Evolutionary conservation across 35 echinoderm and acorn worm species (phyloP).

Genomic region (Holothuria glaberrima): DNA sequence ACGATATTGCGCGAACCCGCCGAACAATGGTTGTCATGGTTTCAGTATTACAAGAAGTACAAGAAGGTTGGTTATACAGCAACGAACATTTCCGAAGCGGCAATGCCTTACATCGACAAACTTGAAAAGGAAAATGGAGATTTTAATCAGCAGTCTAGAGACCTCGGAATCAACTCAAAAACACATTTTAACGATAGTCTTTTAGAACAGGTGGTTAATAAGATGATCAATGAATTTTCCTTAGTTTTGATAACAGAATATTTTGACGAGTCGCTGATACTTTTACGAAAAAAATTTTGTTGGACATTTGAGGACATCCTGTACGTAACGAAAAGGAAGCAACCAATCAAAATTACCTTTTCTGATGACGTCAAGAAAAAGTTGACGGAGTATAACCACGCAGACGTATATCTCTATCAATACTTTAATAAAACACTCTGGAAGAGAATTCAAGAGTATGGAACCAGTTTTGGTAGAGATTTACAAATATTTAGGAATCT

Average conservation of each 20-base stretch:
- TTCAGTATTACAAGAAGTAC: constrained; percentile 50
- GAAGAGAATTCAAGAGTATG: constrained; percentile 70
- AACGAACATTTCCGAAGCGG: neutral
- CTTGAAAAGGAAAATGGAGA: constrained; percentile 34
- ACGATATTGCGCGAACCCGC: constrained; percentile 68
- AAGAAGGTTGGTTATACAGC: constrained; percentile 11
- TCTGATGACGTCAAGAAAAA: constrained; percentile 25
- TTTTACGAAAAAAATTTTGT: constrained; percentile 67
- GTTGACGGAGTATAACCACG: constrained; percentile 58
- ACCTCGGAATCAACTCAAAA: constrained; percentile 17
- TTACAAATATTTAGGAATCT: constrained; percentile 50
- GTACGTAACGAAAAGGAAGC: constrained; percentile 68
- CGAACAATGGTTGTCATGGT: constrained; percentile 69
- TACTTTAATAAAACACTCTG: constrained; percentile 73
- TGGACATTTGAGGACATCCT: constrained; percentile 68
- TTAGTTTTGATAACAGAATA: constrained; percentile 72
- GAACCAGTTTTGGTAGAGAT: constrained; percentile 44
- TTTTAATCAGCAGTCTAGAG: constrained; percentile 55
- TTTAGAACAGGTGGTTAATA: constrained; percentile 10
- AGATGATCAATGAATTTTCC: constrained; percentile 44
- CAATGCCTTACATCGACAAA: constrained; percentile 29
- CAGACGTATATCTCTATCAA: constrained; percentile 58
- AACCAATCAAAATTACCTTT: neutral
- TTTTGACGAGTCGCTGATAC: constrained; percentile 76
- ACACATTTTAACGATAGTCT: constrained; percentile 49